Conservation (phyloP, 2,113 vertebrate species). For the Paraplagusia blochii region DNA sequence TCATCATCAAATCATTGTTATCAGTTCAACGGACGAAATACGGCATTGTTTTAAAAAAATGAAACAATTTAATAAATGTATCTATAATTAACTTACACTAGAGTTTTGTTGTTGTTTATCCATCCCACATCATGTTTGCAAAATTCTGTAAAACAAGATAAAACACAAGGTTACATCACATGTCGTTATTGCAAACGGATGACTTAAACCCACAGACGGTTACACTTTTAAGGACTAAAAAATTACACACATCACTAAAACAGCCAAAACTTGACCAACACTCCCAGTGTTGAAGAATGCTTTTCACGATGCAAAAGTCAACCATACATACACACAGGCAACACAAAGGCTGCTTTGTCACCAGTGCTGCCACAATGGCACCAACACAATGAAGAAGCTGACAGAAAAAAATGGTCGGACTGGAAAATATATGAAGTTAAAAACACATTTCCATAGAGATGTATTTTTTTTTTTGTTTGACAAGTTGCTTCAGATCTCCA, state of each 20-base stretch:
- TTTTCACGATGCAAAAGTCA: slow-evolving; percentile 56
- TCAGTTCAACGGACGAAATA: neutral
- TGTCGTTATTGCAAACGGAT: neutral
- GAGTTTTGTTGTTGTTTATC: slow-evolving; percentile 68
- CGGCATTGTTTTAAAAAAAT: neutral
- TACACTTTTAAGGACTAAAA: neutral
- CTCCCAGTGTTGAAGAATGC: slow-evolving; percentile 60
- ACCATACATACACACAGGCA: slow-evolving; percentile 54
- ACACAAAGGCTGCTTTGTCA: slow-evolving; percentile 64
- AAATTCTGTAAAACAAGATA: slow-evolving; percentile 60
- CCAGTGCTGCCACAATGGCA: slow-evolving; percentile 62
- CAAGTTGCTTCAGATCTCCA: neutral
- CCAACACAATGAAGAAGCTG: slow-evolving; percentile 71
- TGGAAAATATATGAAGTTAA: slow-evolving; percentile 5
- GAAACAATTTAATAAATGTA: neutral
- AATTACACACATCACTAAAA: neutral
- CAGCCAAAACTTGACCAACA: slow-evolving; percentile 22
- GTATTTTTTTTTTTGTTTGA: neutral
- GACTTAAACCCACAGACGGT: neutral
- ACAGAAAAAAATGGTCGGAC: slow-evolving; percentile 66
- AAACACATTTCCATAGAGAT: neutral
- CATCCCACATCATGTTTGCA: slow-evolving; percentile 78
- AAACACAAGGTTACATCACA: neutral
- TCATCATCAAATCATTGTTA: neutral
- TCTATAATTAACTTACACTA: slow-evolving; percentile 47